phyloP scores from a whole-genome alignment of 2,113 vertebrate species.

The Poicephalus gulielmi region DNA sequence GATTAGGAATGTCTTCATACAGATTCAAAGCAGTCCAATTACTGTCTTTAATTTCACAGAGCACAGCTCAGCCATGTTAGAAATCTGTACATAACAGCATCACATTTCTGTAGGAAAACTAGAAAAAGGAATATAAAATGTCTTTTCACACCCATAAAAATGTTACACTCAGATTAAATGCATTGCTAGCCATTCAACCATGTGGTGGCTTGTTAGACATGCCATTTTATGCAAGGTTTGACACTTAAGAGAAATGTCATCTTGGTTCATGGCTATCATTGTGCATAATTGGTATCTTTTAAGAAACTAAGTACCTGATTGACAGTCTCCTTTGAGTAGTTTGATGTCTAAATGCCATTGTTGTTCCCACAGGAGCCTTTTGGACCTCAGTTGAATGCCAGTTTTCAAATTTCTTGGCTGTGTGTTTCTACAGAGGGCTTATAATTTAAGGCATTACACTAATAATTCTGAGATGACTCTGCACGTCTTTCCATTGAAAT shows the following conservation, averaged over 20 bases:
- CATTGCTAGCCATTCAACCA: background rate
- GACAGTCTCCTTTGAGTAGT: background rate
- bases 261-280: background rate
- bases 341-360: background rate
- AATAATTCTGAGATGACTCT: background rate
- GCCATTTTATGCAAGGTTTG: background rate
- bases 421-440: background rate
- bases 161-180: background rate
- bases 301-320: background rate
- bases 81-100: background rate
- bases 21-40: background rate
- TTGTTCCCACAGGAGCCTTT: background rate
- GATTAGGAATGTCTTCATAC: background rate
- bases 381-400: background rate
- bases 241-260: slow-evolving; percentile 20
- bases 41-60: background rate
- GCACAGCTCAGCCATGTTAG: background rate
- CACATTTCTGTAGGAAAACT: background rate
- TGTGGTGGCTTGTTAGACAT: background rate
- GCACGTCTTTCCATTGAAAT: background rate
- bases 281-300: background rate
- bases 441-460: background rate
- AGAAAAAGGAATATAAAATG: background rate
- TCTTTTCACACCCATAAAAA: background rate
- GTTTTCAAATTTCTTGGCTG: background rate